Conservation (phyloP, 1,140 invertebrate genomes). For the Dendrolimus kikuchii region DNA sequence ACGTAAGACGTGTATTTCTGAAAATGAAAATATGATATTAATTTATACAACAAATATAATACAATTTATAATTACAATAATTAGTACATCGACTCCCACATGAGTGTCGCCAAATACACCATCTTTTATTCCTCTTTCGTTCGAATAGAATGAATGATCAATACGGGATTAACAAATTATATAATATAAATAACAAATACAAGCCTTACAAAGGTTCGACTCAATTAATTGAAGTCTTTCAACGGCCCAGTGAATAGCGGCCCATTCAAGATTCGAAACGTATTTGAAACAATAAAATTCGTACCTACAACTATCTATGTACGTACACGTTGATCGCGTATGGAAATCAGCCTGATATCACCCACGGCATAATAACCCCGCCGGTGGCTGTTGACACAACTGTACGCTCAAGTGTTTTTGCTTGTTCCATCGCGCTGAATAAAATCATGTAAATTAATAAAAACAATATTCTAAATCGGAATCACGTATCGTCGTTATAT, state of each 20-base stretch:
- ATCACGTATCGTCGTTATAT: too few relatives aligned
- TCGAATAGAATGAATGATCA: constrained; percentile 11
- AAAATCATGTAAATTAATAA: too few relatives aligned
- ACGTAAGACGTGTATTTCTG: too few relatives aligned
- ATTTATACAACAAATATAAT: too few relatives aligned
- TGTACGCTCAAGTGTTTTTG: too few relatives aligned
- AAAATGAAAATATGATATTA: too few relatives aligned
- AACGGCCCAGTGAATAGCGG: constrained; percentile 7
- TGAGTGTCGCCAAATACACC: background rate
- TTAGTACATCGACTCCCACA: background rate
- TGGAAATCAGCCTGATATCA: background rate
- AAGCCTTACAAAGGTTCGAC: constrained; percentile 14
- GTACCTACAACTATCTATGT: constrained; percentile 1
- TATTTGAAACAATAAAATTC: constrained; percentile 16
- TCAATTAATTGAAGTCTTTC: constrained; percentile 18
- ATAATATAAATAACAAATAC: constrained; percentile 17
- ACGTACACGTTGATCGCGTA: background rate
- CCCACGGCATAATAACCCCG: too few relatives aligned
- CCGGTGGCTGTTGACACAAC: too few relatives aligned
- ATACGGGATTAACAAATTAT: constrained; percentile 22
- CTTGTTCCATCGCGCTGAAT: too few relatives aligned
- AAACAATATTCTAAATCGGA: too few relatives aligned
- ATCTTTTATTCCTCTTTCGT: background rate
- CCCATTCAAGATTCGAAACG: constrained; percentile 9
- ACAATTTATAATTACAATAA: background rate